Conservation (phyloP, 2,888 invertebrate species). For the Leptinotarsa peninsularis region DNA sequence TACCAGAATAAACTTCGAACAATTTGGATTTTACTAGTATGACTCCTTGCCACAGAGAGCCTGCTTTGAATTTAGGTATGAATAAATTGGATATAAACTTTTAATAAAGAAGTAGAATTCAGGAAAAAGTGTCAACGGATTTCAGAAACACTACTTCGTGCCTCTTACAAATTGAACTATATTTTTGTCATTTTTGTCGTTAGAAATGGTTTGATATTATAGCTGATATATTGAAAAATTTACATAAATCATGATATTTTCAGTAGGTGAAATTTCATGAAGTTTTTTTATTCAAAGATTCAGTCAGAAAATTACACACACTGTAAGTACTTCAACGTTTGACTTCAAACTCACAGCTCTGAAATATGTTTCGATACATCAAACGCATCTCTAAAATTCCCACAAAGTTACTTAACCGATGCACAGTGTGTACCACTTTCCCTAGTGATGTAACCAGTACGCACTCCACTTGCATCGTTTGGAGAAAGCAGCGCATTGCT, state of each 20-base stretch:
- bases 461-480: slow-evolving; percentile 36
- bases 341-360: too few species aligned
- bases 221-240: too few species aligned
- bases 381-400: slow-evolving; percentile 19
- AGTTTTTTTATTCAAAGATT: too few species aligned
- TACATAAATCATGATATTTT: too few species aligned
- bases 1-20: slow-evolving; percentile 67
- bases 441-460: slow-evolving; percentile 47
- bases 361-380: background rate
- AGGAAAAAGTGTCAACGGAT: background rate
- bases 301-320: too few species aligned
- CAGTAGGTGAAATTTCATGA: too few species aligned
- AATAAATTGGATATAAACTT: background rate
- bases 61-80: slow-evolving; percentile 80
- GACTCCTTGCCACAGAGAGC: slow-evolving; percentile 70
- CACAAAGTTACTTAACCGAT: slow-evolving; percentile 29
- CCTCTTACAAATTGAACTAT: too few species aligned
- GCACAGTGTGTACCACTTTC: slow-evolving; percentile 48
- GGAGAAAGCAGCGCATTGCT: slow-evolving; percentile 52
- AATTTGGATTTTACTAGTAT: slow-evolving; percentile 59
- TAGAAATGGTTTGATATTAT: too few species aligned
- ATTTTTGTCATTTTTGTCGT: too few species aligned
- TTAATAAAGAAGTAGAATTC: too few species aligned
- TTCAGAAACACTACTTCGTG: background rate
- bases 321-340: too few species aligned